These are phyloP conservation scores for Ondatra zibethicus DNA, from an alignment of 2,113 vertebrate species.

Conservation along the genomic window DNA sequence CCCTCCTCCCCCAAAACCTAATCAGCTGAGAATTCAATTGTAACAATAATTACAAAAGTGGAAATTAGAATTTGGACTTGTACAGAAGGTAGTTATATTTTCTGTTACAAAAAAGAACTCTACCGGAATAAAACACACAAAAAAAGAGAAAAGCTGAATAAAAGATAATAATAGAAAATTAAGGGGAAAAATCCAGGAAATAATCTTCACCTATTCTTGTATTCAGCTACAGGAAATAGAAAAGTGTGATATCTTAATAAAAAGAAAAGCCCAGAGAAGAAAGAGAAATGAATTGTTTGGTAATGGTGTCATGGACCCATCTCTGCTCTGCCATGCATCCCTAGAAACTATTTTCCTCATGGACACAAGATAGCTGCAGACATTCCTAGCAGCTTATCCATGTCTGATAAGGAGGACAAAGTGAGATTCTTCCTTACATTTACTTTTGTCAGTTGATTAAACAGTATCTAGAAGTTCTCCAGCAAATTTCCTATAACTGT, in stretches of 20 bases:
- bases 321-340: neutral
- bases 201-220: slow-evolving; percentile 30
- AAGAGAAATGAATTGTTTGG: neutral
- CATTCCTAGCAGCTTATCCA: neutral
- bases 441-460: neutral
- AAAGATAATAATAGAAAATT: slow-evolving; percentile 64
- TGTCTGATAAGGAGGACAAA: neutral
- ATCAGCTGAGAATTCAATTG: slow-evolving; percentile 52
- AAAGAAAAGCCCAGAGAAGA: neutral
- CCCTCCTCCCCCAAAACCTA: neutral
- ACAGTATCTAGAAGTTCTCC: neutral
- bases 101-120: slow-evolving; percentile 50
- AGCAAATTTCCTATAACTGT: neutral
- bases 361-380: neutral
- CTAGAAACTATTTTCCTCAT: neutral
- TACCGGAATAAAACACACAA: slow-evolving; percentile 12
- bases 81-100: slow-evolving; percentile 51
- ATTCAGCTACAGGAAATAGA: neutral
- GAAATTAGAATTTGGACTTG: slow-evolving; percentile 47
- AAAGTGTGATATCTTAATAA: neutral
- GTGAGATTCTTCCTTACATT: neutral
- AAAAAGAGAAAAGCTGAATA: slow-evolving; percentile 29
- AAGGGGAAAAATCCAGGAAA: neutral
- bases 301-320: neutral
- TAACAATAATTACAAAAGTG: slow-evolving; percentile 63